Evolutionary conservation across 2,113 vertebrate genomes (phyloP).

Genomic region (Cololabis saira): DNA sequence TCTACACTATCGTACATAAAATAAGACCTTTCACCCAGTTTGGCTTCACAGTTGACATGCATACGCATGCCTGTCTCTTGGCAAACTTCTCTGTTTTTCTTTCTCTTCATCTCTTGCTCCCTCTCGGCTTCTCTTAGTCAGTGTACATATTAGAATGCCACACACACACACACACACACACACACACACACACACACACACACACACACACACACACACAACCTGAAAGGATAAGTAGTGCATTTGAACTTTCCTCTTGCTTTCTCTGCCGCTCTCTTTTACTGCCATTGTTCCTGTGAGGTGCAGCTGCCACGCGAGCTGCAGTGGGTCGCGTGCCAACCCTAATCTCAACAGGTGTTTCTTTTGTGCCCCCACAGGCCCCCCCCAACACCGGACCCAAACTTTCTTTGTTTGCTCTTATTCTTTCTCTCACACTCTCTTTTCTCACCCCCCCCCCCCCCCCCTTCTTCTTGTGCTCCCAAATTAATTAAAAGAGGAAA

Average conservation of each 20-base stretch:
- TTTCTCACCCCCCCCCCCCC: slow-evolving; percentile 5
- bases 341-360: slow-evolving; percentile 79
- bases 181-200: slow-evolving; percentile 24
- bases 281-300: slow-evolving; percentile 75
- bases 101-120: background rate
- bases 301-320: slow-evolving; percentile 76
- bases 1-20: slow-evolving; percentile 22
- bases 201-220: slow-evolving; percentile 20
- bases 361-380: slow-evolving; percentile 48
- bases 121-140: slow-evolving; percentile 18
- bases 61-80: slow-evolving; percentile 41
- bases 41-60: slow-evolving; percentile 54
- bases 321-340: slow-evolving; percentile 72
- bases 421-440: slow-evolving; percentile 19
- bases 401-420: slow-evolving; percentile 49
- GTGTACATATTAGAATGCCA: slow-evolving; percentile 59
- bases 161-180: slow-evolving; percentile 18
- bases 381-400: slow-evolving; percentile 12
- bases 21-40: slow-evolving; percentile 64
- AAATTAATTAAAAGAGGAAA: background rate
- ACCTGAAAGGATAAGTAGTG: slow-evolving; percentile 75
- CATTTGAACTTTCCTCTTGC: slow-evolving; percentile 75
- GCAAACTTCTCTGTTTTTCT: slow-evolving; percentile 49
- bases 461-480: slow-evolving; percentile 14
- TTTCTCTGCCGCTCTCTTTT: slow-evolving; percentile 65